Evolutionary conservation across 2,888 invertebrate species (phyloP).

Genomic region (Schizotus pectinicornis): DNA sequence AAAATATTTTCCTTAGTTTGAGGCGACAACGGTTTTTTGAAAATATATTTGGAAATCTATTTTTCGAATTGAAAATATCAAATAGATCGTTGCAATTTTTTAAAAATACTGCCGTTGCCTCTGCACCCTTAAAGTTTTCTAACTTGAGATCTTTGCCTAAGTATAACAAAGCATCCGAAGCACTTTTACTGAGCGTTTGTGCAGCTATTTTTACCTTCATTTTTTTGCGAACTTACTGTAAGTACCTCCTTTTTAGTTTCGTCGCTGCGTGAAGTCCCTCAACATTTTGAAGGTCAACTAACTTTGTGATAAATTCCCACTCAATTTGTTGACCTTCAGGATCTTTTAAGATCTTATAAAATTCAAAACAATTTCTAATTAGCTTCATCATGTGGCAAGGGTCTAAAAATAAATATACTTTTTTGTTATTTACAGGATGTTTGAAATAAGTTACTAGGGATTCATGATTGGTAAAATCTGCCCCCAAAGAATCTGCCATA

Average conservation of each 20-base stretch:
- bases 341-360: slow-evolving; percentile 8
- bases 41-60: not conserved
- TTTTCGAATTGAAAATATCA: not conserved
- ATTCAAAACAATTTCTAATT: slow-evolving; percentile 17
- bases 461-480: slow-evolving; percentile 18
- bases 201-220: not conserved
- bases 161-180: not conserved
- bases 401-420: slow-evolving; percentile 2
- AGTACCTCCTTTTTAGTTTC: slow-evolving; percentile 14
- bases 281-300: slow-evolving; percentile 13
- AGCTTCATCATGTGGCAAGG: slow-evolving; percentile 23
- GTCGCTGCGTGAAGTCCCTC: slow-evolving; percentile 20
- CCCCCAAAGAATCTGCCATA: slow-evolving; percentile 29
- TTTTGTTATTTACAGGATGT: slow-evolving; percentile 24
- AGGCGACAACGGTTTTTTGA: not conserved
- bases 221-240: slow-evolving; percentile 6
- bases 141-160: not conserved
- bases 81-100: not conserved
- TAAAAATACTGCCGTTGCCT: not conserved
- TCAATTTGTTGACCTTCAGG: slow-evolving; percentile 11
- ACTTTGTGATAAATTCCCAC: slow-evolving; percentile 13
- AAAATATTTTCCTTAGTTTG: not conserved
- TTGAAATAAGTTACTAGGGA: slow-evolving; percentile 31
- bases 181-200: not conserved
- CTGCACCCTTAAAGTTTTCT: not conserved